Evolutionary conservation across 2,113 vertebrate genomes (phyloP), one percentile per base, ranked within the genome.

Genomic region (Felis chaus): DNA sequence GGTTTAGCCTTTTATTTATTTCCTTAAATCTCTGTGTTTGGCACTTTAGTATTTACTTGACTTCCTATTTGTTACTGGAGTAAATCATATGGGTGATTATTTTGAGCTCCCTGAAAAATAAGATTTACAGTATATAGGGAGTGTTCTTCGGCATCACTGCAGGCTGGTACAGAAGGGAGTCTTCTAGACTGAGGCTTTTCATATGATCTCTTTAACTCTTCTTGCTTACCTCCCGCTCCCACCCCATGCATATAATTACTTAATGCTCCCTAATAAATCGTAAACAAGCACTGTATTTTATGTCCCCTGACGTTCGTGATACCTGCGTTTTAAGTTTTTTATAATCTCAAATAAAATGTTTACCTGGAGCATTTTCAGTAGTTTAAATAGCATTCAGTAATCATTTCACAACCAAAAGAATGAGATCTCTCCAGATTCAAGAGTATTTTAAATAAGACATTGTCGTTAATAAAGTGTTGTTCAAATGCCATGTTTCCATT

Each of bases 71-170:
- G 95, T 97, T 95, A 63, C 87, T 94, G 92, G 78, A 95, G 50
- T 78, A 97, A 97, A 94, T 96, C 50, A 95, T 96, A 92, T 84
- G 69, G 74, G 57, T 21, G 50, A 39, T 89, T 97, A 86, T 96
- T 89, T 97, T 88, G 96, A 92, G 79, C 83, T 76, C 94, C 48
- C n/a, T 96, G 78, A 91, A 97, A 97, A 97, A 94, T 86, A 89
- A 69, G 71, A 74, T 91, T 96, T 95, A n/a, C 55, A 57, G 41
- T 91, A 65, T 78, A 81, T n/a, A 53, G 41, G 74, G 73, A 81
- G 82, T 73, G 69, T 96, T 85, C 53, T 76, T 41, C 48, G 71
- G 50, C 83, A 57, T 95, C 73, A 69, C 41, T 81, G 83, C 45
- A 95, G 84, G 29, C 55, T 92, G 83, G 55, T 78, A 50, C 79